Evolutionary conservation across 53 echinoderm and acorn worm genomes (phyloP), one percentile per base, ranked within the genome.

Genomic region (Zoroaster sp.): DNA sequence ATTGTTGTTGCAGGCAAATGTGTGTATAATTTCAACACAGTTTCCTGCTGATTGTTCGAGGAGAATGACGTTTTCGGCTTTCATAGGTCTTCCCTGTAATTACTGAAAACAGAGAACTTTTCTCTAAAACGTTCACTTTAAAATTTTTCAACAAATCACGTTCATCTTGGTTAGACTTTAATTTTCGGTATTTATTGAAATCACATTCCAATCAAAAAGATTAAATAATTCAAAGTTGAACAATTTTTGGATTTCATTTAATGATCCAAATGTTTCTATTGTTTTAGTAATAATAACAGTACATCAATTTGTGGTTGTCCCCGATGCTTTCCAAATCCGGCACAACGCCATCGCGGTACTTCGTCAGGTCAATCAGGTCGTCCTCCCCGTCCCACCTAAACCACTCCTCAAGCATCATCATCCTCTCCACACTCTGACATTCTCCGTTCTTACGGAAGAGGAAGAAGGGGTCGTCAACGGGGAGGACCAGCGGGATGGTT

Each of bases 371-470:
- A 4, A 89, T 73, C 31, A 92, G 33, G 65, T 93, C 83, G 49
- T 95, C 92, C 66, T 96, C 96, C 8, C 92, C 92, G 55, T 94
- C 92, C 96, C 96, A 94, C 20, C 87, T 81, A 73, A 94, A 96
- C 77, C 75, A 96, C 77, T 96, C 94, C 67, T 94, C 92, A 18
- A 31, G 41, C 25, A 90, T 78, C 5, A 23, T 70, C 93, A 93
- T 93, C 2, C 87, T 67, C 18, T 81, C 30, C 4, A 92, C 88
- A 15, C 51, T 53, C 34, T 92, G 88, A 17, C 92, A 92, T 8
- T 42, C 4, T 34, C 55, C 80, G 20, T 78, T 88, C 78, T 78
- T 88, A 14, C 80, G 47, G 74, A 88, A 78, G 40, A 92, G 75
- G 34, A 79, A 80, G 82, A 92, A 92, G 1, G 73, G 65, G 30